These are phyloP conservation scores for Actias luna DNA, from an alignment of 2,888 invertebrate genomes.

Conservation along the genomic window DNA sequence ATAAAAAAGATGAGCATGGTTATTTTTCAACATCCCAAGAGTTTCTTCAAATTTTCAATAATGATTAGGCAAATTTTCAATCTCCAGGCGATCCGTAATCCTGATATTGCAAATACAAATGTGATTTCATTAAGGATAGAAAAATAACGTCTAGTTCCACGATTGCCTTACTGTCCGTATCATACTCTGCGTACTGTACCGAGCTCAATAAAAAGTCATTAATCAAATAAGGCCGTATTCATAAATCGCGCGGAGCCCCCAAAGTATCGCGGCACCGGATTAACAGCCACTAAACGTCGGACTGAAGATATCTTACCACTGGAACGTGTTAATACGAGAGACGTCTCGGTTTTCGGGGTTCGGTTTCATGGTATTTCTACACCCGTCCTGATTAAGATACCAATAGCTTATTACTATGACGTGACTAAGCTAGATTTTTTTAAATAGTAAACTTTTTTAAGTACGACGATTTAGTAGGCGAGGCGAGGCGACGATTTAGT, in stretches of 20 bases:
- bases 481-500: no score
- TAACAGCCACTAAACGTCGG: slow-evolving; percentile 50
- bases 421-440: no score
- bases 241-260: slow-evolving; percentile 47
- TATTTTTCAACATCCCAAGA: no score
- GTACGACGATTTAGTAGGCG: no score
- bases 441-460: no score
- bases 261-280: slow-evolving; percentile 56
- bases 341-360: slow-evolving; percentile 18
- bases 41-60: no score
- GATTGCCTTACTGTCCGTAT: background rate
- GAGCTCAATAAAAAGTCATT: slow-evolving; percentile 16
- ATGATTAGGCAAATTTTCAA: no score
- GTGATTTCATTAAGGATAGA: no score
- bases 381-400: background rate
- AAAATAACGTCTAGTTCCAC: no score
- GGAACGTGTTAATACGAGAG: slow-evolving; percentile 25
- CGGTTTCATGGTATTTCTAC: slow-evolving; percentile 4
- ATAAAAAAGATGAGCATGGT: no score
- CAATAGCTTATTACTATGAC: background rate
- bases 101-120: no score
- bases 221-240: slow-evolving; percentile 18
- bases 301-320: slow-evolving; percentile 12
- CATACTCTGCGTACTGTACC: background rate
- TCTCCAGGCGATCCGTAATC: no score